phyloP scores from a whole-genome alignment of 2,113 vertebrate species.

The Labeo rohita region DNA sequence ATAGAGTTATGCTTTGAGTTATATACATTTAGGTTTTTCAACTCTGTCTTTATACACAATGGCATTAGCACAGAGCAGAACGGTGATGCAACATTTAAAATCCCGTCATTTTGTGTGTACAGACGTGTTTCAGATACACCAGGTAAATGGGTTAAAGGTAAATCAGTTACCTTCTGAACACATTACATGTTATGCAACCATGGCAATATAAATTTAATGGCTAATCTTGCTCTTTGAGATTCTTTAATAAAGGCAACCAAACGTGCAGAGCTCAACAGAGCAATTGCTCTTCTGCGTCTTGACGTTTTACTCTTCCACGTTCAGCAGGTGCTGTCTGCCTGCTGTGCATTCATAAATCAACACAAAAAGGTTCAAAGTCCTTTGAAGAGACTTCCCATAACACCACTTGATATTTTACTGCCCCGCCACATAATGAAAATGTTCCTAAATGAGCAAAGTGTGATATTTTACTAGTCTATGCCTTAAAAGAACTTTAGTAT shows the following conservation, averaged over 20 bases:
- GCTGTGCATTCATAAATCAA: conserved; percentile 13
- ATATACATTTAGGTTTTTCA: background rate
- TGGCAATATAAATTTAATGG: conserved; percentile 5
- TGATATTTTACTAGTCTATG: background rate
- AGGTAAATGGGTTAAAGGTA: conserved; percentile 11
- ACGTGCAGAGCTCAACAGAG: background rate
- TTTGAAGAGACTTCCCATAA: background rate
- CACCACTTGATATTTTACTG: background rate
- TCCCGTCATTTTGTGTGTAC: background rate
- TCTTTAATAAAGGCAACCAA: background rate
- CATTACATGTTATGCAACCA: background rate
- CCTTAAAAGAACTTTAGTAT: background rate
- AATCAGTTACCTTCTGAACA: conserved; percentile 3
- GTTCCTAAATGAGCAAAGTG: background rate
- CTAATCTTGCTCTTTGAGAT: background rate
- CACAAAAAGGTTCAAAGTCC: conserved; percentile 56
- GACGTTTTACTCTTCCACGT: background rate
- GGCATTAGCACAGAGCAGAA: background rate
- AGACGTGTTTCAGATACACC: background rate
- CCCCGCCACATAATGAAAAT: background rate
- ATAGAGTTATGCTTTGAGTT: background rate
- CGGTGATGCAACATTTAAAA: background rate
- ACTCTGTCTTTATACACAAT: background rate
- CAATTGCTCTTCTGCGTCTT: background rate
- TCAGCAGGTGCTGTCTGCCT: background rate